Conservation (phyloP, 1,140 invertebrate genomes). For the Drosophila trapezifrons region DNA sequence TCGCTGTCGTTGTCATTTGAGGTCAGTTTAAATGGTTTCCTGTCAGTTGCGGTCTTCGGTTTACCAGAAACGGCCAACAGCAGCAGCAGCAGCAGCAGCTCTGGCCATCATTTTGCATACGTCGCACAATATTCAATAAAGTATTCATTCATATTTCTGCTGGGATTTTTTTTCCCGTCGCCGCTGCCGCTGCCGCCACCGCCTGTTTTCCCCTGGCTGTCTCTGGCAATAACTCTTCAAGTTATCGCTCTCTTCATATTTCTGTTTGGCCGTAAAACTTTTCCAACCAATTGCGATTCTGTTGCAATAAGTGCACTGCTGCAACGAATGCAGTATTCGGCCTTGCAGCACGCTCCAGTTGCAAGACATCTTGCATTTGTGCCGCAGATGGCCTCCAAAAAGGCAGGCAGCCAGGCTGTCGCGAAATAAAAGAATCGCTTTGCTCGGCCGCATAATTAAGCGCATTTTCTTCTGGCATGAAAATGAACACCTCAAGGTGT, state of each 20-base stretch:
- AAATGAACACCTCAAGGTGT: constrained; percentile 82
- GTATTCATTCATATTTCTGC: constrained; percentile 75
- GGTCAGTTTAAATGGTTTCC: constrained; percentile 81
- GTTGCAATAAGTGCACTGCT: constrained; percentile 47
- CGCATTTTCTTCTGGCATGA: constrained; percentile 79
- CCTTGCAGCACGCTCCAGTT: constrained; percentile 71
- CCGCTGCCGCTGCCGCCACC: background rate
- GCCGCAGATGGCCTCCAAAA: constrained; percentile 61
- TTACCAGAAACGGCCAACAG: constrained; percentile 63
- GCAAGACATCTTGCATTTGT: constrained; percentile 61
- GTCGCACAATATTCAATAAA: constrained; percentile 77
- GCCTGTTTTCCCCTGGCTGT: constrained; percentile 21
- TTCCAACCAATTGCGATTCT: constrained; percentile 40
- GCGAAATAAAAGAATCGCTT: constrained; percentile 55
- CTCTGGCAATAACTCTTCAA: constrained; percentile 51
- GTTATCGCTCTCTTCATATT: constrained; percentile 42
- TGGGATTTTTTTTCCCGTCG: constrained; percentile 38
- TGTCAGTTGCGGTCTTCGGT: constrained; percentile 78
- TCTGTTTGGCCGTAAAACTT: constrained; percentile 35
- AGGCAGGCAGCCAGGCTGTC: background rate
- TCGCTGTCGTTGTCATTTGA: constrained; percentile 77
- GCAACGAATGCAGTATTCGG: constrained; percentile 47
- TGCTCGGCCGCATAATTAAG: constrained; percentile 71
- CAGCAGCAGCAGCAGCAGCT: constrained; percentile 11
- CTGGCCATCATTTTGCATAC: constrained; percentile 67